A percentile compares a stretch with the other conserved stretches of the same genome.
These are phyloP conservation scores for Rhingia campestris DNA, from an alignment of 2,888 invertebrate genomes.

Conservation along the genomic window DNA sequence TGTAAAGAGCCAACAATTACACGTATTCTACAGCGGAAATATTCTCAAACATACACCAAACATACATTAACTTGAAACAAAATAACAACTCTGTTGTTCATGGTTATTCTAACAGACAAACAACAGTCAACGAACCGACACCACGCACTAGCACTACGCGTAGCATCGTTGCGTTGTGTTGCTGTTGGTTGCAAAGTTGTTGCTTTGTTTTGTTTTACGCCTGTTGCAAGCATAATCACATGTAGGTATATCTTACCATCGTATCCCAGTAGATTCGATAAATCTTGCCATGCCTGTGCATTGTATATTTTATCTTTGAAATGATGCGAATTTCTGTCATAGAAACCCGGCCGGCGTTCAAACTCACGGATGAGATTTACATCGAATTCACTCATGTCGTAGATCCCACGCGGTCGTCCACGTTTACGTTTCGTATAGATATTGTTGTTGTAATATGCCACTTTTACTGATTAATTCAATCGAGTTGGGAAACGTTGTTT, in stretches of 20 bases:
- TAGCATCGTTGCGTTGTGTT: too few relatives aligned
- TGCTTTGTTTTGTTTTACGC: constrained; percentile 1
- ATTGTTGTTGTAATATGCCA: constrained; percentile 75
- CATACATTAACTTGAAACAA: constrained; percentile 15
- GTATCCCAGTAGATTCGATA: constrained; percentile 81
- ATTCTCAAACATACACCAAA: too few relatives aligned
- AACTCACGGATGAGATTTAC: constrained; percentile 81
- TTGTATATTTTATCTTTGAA: constrained; percentile 81
- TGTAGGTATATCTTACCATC: constrained; percentile 78
- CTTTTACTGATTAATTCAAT: constrained; percentile 60
- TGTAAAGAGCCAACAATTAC: too few relatives aligned
- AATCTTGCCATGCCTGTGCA: constrained; percentile 81
- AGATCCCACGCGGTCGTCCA: constrained; percentile 79
- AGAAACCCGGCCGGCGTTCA: constrained; percentile 80
- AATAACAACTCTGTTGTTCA: constrained; percentile 1
- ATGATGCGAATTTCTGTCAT: constrained; percentile 80
- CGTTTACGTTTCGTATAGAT: constrained; percentile 65
- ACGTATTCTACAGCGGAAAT: too few relatives aligned
- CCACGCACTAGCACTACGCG: too few relatives aligned
- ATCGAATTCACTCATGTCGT: constrained; percentile 82
- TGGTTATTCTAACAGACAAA: not conserved
- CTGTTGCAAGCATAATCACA: constrained; percentile 24
- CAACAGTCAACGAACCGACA: constrained; percentile 17
- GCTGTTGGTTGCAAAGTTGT: not conserved
- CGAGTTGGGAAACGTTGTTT: constrained; percentile 11